phyloP scores from a whole-genome alignment of 2,888 invertebrate species.

The Lasioglossum marginatum region DNA sequence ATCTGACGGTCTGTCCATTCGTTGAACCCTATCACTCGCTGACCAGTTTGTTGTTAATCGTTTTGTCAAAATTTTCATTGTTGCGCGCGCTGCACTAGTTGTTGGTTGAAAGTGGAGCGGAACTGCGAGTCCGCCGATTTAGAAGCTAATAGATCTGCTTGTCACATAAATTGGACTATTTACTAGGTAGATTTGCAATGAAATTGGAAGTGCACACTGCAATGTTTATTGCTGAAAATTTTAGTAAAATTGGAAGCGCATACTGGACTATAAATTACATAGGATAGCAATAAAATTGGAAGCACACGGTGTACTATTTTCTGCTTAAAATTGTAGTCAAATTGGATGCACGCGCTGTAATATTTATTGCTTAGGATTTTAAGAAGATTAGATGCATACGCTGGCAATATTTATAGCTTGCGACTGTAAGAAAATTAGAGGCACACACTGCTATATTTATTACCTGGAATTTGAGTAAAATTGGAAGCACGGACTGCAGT shows the following conservation, averaged over 20 bases:
- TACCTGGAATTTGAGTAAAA: neutral
- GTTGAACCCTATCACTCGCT: neutral
- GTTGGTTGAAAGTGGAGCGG: neutral
- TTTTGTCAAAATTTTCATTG: neutral
- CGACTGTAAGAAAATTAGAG: no score
- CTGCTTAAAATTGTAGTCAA: neutral
- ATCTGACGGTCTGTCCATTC: neutral
- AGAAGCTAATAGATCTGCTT: neutral
- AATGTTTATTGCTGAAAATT: neutral
- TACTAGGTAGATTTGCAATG: neutral
- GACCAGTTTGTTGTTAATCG: neutral
- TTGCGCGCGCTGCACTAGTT: neutral
- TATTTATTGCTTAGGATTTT: slow-evolving; percentile 1
- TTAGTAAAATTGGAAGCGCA: neutral
- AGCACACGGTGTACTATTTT: neutral
- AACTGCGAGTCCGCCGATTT: neutral
- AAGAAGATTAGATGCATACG: neutral
- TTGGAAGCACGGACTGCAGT: neutral
- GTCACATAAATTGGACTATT: neutral
- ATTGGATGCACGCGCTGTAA: neutral
- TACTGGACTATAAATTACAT: neutral
- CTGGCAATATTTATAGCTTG: neutral
- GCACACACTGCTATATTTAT: neutral
- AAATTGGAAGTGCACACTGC: neutral
- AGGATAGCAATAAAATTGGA: neutral